Evolutionary conservation across 1,140 invertebrate species (phyloP), one percentile per base, ranked within the genome.

Genomic region (Ruditapes philippinarum): DNA sequence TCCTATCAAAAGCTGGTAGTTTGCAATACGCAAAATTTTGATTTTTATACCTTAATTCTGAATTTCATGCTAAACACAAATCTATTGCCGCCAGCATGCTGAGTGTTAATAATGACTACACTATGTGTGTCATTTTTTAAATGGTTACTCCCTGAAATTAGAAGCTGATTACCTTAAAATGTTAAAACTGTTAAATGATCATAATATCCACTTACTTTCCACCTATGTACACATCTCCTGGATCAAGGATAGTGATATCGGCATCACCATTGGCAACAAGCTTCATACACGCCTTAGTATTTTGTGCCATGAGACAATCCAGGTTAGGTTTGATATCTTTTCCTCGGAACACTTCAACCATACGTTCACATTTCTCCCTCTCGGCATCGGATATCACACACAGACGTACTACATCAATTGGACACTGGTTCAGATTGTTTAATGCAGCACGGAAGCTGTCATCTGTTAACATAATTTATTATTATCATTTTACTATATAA

Each of bases 331-430:
- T 84, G 19, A 99, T 95, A 98, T 97, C 94, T 98, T 98, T 25
- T 97, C 98, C 96, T 97, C 98, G 82, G 98, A 96, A 95, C 89
- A 96, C 95, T 96, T 99, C 98, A 96, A 97, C 98, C 99, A 99
- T 99, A 95, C 98, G 98, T 45, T 98, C 96, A 95, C 99, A 99
- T 96, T 99, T 99, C 38, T 97, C 97, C 95, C 98, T 97, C 96
- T 99, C 99, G 0, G 97, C 96, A 70, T 98, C 97, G 0, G 98
- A 99, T 0, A 98, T 98, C 11, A 99, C 98, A 95, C 99, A 99
- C 9, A 95, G 95, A 57, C 94, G 90, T 11, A 93, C 93, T 0
- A 91, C 89, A 11, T 89, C 57, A 5, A 95, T 73, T 7, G 95
- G 95, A 88, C 95, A 96, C 25, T 74, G 68, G 68, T 95, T 94